phyloP scores from a whole-genome alignment of 1,140 invertebrate species.

The Popillia japonica region DNA sequence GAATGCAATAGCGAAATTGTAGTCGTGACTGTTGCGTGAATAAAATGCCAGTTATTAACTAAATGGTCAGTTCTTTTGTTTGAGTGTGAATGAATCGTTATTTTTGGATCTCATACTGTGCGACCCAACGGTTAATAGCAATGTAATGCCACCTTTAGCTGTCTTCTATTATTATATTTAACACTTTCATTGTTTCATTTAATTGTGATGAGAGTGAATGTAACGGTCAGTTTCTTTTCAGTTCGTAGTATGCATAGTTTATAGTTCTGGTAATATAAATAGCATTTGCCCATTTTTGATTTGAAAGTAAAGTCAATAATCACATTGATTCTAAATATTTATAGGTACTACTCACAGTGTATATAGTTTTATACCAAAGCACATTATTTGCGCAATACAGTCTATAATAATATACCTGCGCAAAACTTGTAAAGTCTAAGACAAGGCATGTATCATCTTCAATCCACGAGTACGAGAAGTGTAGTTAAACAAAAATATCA shows the following conservation, averaged over 20 bases:
- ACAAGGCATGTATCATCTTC: too few relatives aligned
- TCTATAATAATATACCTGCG: too few relatives aligned
- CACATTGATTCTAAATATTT: too few relatives aligned
- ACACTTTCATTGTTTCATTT: background rate
- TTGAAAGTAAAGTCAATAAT: background rate
- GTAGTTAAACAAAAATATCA: too few relatives aligned
- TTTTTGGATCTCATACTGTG: slow-evolving; percentile 12
- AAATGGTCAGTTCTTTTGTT: slow-evolving; percentile 24
- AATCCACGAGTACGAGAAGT: too few relatives aligned
- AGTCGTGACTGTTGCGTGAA: slow-evolving; percentile 32
- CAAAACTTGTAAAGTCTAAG: too few relatives aligned
- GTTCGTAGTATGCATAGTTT: too few relatives aligned
- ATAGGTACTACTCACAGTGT: too few relatives aligned
- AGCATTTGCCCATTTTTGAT: too few relatives aligned
- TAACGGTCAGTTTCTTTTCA: background rate
- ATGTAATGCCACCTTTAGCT: background rate
- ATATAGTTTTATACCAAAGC: too few relatives aligned
- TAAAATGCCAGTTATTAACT: slow-evolving; percentile 27
- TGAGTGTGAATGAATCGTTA: slow-evolving; percentile 26
- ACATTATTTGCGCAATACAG: too few relatives aligned
- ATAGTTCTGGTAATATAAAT: too few relatives aligned
- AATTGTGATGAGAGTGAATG: background rate
- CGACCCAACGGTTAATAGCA: slow-evolving; percentile 5
- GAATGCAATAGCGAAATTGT: slow-evolving; percentile 23
- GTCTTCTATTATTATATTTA: background rate